Conservation (phyloP, 2,888 invertebrate genomes). For the Cerceris rybyensis region DNA sequence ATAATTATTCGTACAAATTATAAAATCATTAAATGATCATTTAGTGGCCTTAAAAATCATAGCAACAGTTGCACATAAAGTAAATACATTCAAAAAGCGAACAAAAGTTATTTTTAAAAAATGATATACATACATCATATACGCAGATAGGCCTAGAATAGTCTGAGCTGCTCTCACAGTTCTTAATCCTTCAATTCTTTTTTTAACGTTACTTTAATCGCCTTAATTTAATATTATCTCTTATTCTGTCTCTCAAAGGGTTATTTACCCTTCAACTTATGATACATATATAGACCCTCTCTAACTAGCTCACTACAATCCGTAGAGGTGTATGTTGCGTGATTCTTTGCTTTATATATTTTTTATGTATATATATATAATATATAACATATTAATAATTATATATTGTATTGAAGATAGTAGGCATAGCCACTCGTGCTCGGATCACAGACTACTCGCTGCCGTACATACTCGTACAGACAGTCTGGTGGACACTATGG, state of each 20-base stretch:
- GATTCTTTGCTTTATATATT: constrained; percentile 71
- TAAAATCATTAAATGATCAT: constrained; percentile 51
- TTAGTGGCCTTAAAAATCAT: constrained; percentile 38
- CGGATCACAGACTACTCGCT: constrained; percentile 81
- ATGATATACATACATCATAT: constrained; percentile 64
- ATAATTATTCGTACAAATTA: constrained; percentile 41
- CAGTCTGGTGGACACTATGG: constrained; percentile 81
- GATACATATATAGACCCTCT: constrained; percentile 77
- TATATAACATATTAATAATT: constrained; percentile 79
- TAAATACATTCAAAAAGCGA: constrained; percentile 39
- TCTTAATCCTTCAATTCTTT: constrained; percentile 49
- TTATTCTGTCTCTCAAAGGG: constrained; percentile 59
- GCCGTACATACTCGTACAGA: constrained; percentile 77
- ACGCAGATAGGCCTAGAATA: constrained; percentile 77
- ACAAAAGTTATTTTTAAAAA: constrained; percentile 42
- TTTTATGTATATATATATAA: constrained; percentile 65
- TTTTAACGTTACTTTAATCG: constrained; percentile 63
- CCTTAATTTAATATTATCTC: constrained; percentile 64
- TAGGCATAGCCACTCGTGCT: constrained; percentile 81
- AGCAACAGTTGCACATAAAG: constrained; percentile 40
- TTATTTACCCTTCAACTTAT: constrained; percentile 65
- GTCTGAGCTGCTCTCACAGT: constrained; percentile 70
- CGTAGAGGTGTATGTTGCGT: constrained; percentile 71
- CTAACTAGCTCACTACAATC: constrained; percentile 78
- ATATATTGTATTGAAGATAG: constrained; percentile 79